A percentile compares a stretch with the other conserved stretches of the same genome.
Evolutionary conservation across 2,888 invertebrate genomes (phyloP).

Genomic region (Cyclophora albipunctata): DNA sequence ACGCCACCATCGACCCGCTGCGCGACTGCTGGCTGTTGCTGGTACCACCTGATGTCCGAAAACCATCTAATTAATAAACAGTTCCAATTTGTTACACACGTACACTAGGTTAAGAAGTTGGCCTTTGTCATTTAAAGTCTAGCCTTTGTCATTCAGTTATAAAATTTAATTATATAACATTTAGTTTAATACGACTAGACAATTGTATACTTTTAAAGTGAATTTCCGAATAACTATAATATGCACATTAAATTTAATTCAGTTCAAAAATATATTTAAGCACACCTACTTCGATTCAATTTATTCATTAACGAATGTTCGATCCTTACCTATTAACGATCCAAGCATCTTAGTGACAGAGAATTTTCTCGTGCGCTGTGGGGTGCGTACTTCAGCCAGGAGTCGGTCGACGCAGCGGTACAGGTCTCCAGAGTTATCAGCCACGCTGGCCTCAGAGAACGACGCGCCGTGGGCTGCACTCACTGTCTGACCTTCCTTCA

Average conservation of each 20-base stretch:
- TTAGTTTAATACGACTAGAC: too few relatives aligned
- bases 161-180: too few relatives aligned
- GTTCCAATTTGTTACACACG: neutral
- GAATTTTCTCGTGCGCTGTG: conserved; percentile 81
- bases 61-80: neutral
- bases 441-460: conserved; percentile 88
- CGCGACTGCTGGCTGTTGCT: conserved; percentile 52
- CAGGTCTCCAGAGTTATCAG: conserved; percentile 84
- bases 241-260: too few relatives aligned
- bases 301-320: too few relatives aligned
- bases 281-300: too few relatives aligned
- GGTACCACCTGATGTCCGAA: conserved; percentile 42
- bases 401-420: conserved; percentile 83
- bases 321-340: conserved; percentile 77
- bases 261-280: too few relatives aligned
- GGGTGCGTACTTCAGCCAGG: conserved; percentile 79
- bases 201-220: too few relatives aligned
- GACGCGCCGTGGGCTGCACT: conserved; percentile 81
- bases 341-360: conserved; percentile 88
- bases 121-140: too few relatives aligned
- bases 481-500: conserved; percentile 80
- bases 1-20: conserved; percentile 73
- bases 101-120: too few relatives aligned
- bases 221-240: too few relatives aligned
- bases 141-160: too few relatives aligned